Conservation (phyloP, 2,113 vertebrate genomes). For the Cyphomyrus plagiostoma region DNA sequence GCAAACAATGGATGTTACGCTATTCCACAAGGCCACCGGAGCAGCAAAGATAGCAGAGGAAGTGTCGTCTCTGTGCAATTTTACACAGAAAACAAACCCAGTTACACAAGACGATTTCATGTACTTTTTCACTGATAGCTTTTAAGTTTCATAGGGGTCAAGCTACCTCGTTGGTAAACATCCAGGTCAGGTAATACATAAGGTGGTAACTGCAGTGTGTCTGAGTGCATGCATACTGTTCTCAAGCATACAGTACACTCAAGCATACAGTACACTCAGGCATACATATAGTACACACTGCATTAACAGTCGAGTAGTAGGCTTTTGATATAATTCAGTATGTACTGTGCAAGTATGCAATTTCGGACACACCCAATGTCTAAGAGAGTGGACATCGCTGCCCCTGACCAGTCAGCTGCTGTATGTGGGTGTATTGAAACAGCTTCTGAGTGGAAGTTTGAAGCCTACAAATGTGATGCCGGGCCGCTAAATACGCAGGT, state of each 20-base stretch:
- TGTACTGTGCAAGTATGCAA: neutral
- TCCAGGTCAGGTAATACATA: neutral
- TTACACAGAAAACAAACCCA: neutral
- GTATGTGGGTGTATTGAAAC: neutral
- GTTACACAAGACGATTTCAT: neutral
- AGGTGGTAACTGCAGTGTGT: neutral
- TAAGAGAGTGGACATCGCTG: neutral
- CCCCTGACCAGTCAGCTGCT: neutral
- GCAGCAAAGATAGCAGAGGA: neutral
- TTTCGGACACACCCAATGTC: neutral
- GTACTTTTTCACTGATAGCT: neutral
- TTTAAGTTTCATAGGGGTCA: neutral
- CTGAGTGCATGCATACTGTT: neutral
- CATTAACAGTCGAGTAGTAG: neutral
- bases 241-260: no score
- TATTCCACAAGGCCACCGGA: neutral
- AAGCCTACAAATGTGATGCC: slow-evolving; percentile 44
- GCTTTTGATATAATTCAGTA: neutral
- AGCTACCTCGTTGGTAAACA: neutral
- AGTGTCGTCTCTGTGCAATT: neutral
- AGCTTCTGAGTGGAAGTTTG: neutral
- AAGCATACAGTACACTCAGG: no score
- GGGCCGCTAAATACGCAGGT: slow-evolving; percentile 37
- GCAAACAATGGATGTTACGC: neutral
- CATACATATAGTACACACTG: neutral